Evolutionary conservation across 1,140 invertebrate species (phyloP).

Genomic region (Bemisia tabaci): DNA sequence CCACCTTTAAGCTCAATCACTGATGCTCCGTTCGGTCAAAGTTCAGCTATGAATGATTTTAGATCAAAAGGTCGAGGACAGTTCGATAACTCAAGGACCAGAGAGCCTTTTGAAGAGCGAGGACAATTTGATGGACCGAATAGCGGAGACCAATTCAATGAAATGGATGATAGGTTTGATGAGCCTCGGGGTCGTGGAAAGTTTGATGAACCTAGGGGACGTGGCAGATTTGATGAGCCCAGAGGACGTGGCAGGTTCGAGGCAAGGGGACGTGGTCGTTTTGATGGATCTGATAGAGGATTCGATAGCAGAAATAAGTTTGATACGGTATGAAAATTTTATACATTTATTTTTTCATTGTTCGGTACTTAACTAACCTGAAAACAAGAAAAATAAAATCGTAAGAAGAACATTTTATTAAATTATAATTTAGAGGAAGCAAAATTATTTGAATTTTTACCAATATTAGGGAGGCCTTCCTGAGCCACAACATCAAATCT

Average conservation of each 20-base stretch:
- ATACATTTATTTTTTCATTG: too few species aligned
- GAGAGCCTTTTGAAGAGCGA: not conserved
- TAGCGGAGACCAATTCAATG: constrained; percentile 5
- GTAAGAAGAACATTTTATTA: too few species aligned
- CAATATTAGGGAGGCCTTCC: too few species aligned
- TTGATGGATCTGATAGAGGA: constrained; percentile 5
- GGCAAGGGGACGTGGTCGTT: constrained; percentile 4
- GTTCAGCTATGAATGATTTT: too few species aligned
- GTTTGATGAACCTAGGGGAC: not conserved
- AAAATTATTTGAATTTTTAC: too few species aligned
- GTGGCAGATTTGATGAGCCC: constrained; percentile 1
- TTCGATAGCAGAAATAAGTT: not conserved
- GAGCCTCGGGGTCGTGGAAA: not conserved
- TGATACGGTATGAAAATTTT: not conserved
- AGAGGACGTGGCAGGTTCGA: constrained; percentile 6
- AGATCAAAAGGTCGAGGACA: not conserved
- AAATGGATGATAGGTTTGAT: constrained; percentile 8
- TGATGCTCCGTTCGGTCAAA: too few species aligned
- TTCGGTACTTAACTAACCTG: too few species aligned
- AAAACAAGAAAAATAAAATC: too few species aligned
- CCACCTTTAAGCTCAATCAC: too few species aligned
- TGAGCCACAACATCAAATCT: too few species aligned
- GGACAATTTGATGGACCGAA: constrained; percentile 3
- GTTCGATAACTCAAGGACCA: not conserved
- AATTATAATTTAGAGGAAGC: too few species aligned